Evolutionary conservation across 1,140 invertebrate species (phyloP).

Genomic region (Anoplophora glabripennis): DNA sequence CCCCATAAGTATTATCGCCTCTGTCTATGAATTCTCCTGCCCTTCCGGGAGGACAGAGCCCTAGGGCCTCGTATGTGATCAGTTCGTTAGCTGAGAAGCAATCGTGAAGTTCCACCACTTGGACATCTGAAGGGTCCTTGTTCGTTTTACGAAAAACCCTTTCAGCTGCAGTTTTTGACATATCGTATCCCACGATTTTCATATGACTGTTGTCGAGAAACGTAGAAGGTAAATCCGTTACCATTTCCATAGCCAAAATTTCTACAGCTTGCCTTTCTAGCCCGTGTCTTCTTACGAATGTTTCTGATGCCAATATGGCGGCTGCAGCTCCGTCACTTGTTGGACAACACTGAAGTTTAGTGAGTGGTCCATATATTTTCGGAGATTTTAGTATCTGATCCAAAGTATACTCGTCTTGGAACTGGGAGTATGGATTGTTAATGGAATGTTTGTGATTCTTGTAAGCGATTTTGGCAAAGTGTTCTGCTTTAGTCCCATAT

Average conservation of each 20-base stretch:
- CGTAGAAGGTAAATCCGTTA: conserved; percentile 82
- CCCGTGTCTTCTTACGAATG: conserved; percentile 80
- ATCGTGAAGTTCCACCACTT: conserved; percentile 99
- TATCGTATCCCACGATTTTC: conserved; percentile 92
- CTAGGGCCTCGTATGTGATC: conserved; percentile 96
- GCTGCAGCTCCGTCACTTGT: conserved; percentile 95
- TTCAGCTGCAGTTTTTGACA: conserved; percentile 84
- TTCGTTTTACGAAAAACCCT: conserved; percentile 77
- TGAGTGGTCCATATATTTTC: conserved; percentile 83
- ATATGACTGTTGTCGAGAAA: conserved; percentile 85
- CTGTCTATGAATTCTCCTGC: conserved; percentile 90
- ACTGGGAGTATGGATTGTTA: conserved; percentile 96
- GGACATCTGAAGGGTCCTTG: conserved; percentile 74
- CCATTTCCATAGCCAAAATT: conserved; percentile 95
- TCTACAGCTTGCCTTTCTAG: conserved; percentile 87
- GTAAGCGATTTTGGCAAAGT: conserved; percentile 95
- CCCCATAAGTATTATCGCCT: conserved; percentile 97
- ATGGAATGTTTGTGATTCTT: conserved; percentile 97
- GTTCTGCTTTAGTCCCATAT: conserved; percentile 88
- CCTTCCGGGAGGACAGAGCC: conserved; percentile 86
- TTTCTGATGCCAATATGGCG: conserved; percentile 85
- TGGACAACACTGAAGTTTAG: conserved; percentile 95
- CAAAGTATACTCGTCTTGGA: conserved; percentile 83
- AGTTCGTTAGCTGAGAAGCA: conserved; percentile 98
- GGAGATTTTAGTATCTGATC: conserved; percentile 87